A percentile compares a stretch with the other conserved stretches of the same genome.
These are phyloP conservation scores for Synanthedon formicaeformis DNA, from an alignment of 2,888 invertebrate genomes.

Conservation along the genomic window DNA sequence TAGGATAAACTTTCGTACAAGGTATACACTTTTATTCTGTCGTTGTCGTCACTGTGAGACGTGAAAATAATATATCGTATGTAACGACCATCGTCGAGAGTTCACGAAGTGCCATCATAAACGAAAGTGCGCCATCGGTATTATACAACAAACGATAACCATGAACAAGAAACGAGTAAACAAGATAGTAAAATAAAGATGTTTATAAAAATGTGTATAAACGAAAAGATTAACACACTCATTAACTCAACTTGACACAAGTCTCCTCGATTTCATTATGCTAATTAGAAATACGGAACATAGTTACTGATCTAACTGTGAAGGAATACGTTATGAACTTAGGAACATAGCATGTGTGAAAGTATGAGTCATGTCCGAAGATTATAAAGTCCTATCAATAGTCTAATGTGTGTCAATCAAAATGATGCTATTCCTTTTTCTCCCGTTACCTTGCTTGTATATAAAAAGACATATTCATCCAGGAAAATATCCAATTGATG, in stretches of 20 bases:
- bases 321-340: too few relatives aligned
- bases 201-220: not conserved
- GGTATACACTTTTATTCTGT: not conserved
- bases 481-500: too few relatives aligned
- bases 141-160: conserved; percentile 17
- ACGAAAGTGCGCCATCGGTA: conserved; percentile 13
- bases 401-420: too few relatives aligned
- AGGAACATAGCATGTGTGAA: too few relatives aligned
- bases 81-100: conserved; percentile 5
- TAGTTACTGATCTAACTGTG: too few relatives aligned
- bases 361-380: too few relatives aligned
- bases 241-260: not conserved
- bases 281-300: too few relatives aligned
- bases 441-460: too few relatives aligned
- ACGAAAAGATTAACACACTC: not conserved
- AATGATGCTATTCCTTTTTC: too few relatives aligned
- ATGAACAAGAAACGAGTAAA: conserved; percentile 18
- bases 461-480: too few relatives aligned
- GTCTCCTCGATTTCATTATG: too few relatives aligned
- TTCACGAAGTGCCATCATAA: conserved; percentile 15
- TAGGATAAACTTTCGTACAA: not conserved
- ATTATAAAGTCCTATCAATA: too few relatives aligned
- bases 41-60: not conserved
- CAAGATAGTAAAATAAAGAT: conserved; percentile 17
- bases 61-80: conserved; percentile 1